A percentile compares a stretch with the other conserved stretches of the same genome.
phyloP scores from a whole-genome alignment of 2,113 vertebrate species.

The Machaerirhynchus nigripectus region DNA sequence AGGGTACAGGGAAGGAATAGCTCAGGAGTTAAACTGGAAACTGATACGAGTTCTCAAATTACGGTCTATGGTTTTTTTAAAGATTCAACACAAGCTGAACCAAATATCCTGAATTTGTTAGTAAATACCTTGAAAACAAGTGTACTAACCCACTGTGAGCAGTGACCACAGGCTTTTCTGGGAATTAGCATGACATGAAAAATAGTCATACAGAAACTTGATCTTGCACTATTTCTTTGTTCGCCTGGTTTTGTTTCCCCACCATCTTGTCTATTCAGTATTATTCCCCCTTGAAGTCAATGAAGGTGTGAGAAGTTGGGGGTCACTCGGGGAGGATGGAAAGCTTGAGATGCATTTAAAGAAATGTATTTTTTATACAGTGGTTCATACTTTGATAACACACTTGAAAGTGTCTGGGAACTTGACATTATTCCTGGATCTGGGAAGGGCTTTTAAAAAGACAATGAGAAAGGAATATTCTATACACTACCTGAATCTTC shows the following conservation, averaged over 20 bases:
- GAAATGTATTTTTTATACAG: fast-evolving
- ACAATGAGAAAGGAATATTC: not conserved
- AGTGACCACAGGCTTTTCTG: not conserved
- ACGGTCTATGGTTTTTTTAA: not conserved
- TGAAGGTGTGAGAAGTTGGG: not conserved
- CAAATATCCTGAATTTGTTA: not conserved
- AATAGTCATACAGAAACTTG: not conserved
- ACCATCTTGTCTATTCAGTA: not conserved
- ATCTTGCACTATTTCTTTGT: not conserved
- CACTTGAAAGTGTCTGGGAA: not conserved
- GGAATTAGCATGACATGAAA: not conserved
- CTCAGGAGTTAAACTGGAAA: not conserved
- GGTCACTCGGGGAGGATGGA: not conserved
- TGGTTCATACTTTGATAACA: not conserved
- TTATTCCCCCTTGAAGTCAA: not conserved
- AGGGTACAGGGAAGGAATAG: not conserved
- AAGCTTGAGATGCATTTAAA: not conserved
- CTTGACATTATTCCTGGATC: not conserved
- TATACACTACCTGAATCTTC: not conserved
- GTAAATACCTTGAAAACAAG: not conserved
- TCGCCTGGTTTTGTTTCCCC: not conserved
- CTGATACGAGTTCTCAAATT: not conserved
- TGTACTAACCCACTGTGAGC: not conserved
- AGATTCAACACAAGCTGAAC: not conserved
- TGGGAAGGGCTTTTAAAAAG: not conserved